A percentile compares a stretch with the other conserved stretches of the same genome.
Conservation (phyloP, 2,888 invertebrate species). For the Lottia gigantea region DNA sequence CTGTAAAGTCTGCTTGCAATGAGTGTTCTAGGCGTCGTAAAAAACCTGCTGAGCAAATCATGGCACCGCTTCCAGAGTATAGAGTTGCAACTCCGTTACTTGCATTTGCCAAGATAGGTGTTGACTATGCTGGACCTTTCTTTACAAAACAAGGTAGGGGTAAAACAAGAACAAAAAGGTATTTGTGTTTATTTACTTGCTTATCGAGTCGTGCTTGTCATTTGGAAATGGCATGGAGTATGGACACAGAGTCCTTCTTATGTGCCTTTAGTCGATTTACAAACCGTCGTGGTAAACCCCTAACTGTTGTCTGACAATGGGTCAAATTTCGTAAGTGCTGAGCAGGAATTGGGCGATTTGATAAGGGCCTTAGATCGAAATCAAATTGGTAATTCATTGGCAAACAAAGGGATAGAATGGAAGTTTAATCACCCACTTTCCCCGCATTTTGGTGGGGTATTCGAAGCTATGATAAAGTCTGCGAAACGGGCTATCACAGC, state of each 20-base stretch:
- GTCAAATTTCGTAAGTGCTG: slow-evolving; percentile 17
- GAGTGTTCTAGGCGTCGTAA: slow-evolving; percentile 11
- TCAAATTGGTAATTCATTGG: slow-evolving; percentile 16
- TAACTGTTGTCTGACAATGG: slow-evolving; percentile 21
- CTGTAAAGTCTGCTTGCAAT: slow-evolving; percentile 4
- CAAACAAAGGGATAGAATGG: slow-evolving; percentile 26
- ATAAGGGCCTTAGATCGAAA: slow-evolving; percentile 21
- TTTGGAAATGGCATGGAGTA: slow-evolving; percentile 6
- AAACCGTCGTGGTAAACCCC: slow-evolving; percentile 17
- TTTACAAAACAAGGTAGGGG: slow-evolving; percentile 25
- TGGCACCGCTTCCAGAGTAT: slow-evolving; percentile 24
- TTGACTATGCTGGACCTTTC: slow-evolving; percentile 30
- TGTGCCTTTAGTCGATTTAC: slow-evolving; percentile 20
- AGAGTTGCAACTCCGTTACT: slow-evolving; percentile 20
- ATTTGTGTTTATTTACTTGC: slow-evolving; percentile 30
- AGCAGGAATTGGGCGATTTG: slow-evolving; percentile 20
- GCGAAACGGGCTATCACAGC: slow-evolving; percentile 36
- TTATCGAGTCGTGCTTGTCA: slow-evolving; percentile 23
- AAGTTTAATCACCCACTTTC: slow-evolving; percentile 35
- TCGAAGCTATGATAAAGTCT: slow-evolving; percentile 33
- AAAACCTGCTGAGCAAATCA: slow-evolving; percentile 13
- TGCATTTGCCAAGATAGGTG: slow-evolving; percentile 20
- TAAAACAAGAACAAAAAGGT: slow-evolving; percentile 25
- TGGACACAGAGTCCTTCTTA: slow-evolving; percentile 20
- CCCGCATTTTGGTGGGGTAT: slow-evolving; percentile 36